A percentile compares a stretch with the other conserved stretches of the same genome.
Evolutionary conservation across 2,113 vertebrate genomes (phyloP).

Genomic region (Paracanthobrama guichenoti): DNA sequence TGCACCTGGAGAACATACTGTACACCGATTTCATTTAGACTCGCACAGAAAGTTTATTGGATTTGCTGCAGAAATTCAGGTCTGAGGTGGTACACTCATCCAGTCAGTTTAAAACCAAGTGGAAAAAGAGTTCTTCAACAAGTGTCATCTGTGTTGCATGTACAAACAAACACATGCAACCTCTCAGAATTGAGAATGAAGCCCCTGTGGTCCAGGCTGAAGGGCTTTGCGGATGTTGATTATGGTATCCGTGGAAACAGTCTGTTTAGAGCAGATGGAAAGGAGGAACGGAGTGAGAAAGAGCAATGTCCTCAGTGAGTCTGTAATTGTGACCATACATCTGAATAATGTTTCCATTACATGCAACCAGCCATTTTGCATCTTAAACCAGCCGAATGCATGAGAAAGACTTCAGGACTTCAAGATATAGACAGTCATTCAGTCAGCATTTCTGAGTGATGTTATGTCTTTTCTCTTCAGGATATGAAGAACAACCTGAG

Average conservation of each 20-base stretch:
- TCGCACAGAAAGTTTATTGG: neutral
- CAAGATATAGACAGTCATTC: neutral
- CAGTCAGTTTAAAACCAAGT: constrained; percentile 1
- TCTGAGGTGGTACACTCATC: neutral
- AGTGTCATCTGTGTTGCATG: neutral
- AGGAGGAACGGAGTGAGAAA: constrained; percentile 3
- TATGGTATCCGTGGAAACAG: constrained; percentile 16
- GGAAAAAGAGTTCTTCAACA: neutral
- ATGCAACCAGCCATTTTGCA: constrained; percentile 24
- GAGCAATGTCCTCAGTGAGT: neutral
- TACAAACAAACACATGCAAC: constrained; percentile 26
- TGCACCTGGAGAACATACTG: constrained; percentile 28
- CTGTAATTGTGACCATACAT: constrained; percentile 42
- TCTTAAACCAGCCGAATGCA: neutral
- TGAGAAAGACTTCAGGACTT: neutral
- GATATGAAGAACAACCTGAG: neutral
- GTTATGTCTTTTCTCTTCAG: neutral
- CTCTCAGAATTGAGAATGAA: constrained; percentile 27
- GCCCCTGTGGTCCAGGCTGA: neutral
- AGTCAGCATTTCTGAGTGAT: neutral
- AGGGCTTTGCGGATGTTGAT: constrained; percentile 22
- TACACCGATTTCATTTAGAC: neutral
- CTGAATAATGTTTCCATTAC: constrained; percentile 46
- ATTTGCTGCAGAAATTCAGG: neutral
- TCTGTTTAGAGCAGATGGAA: constrained; percentile 27